Conservation (phyloP, 2,797 vertebrate genomes). For the Anguilla marmorata region DNA sequence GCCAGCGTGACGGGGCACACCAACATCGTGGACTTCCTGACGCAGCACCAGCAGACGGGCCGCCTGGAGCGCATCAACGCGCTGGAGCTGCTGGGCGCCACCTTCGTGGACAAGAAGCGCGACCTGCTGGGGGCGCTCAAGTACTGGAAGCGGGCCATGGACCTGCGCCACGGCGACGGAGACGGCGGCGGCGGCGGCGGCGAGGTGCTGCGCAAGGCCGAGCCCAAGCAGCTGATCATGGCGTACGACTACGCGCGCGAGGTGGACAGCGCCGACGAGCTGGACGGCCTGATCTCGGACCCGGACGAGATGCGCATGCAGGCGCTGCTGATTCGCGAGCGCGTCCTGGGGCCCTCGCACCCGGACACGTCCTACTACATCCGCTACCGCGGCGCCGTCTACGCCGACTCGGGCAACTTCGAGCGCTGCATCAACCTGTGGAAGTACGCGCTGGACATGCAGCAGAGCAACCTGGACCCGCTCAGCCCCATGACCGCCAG, state of each 20-base stretch:
- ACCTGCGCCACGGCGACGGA: conserved; percentile 87
- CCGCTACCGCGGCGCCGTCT: conserved; percentile 93
- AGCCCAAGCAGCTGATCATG: conserved; percentile 90
- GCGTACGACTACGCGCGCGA: conserved; percentile 96
- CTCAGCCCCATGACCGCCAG: conserved; percentile 98
- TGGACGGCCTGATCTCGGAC: conserved; percentile 94
- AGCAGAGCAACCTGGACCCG: conserved; percentile 93
- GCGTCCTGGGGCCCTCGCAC: conserved; percentile 95
- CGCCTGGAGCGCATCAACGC: conserved; percentile 88
- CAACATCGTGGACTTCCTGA: conserved; percentile 96
- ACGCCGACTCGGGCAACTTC: conserved; percentile 97
- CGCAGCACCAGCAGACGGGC: conserved; percentile 87
- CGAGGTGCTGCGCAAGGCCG: conserved; percentile 83
- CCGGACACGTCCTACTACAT: conserved; percentile 99
- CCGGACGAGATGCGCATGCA: conserved; percentile 99
- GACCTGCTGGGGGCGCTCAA: conserved; percentile 95
- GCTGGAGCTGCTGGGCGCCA: conserved; percentile 93
- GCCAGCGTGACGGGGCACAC: conserved; percentile 98
- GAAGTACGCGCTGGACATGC: conserved; percentile 99
- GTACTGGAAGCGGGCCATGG: conserved; percentile 98
- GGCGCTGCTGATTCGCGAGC: conserved; percentile 92
- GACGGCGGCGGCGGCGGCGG: conserved; percentile 77
- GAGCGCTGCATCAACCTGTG: conserved; percentile 97
- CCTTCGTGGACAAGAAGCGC: conserved; percentile 97
- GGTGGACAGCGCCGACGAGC: conserved; percentile 87